Base-by-base conservation (phyloP, 2,888 invertebrate genomes). In the Drosophila koepferae region DNA sequence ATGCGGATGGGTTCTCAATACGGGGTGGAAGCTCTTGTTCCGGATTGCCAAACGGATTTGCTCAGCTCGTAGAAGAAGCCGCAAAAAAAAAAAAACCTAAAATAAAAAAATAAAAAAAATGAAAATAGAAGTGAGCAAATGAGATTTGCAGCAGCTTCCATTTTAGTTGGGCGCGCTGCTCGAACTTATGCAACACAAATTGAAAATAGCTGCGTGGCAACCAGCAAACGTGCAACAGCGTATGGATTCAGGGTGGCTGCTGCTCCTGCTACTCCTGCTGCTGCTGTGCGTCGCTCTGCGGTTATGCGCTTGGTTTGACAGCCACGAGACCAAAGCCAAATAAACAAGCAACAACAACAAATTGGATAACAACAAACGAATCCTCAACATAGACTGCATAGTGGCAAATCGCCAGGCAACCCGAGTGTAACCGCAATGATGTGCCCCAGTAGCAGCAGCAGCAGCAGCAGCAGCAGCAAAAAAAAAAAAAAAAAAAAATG, bases 301-400 rank as follows among this genome's bases (percentile, higher is more conserved):
- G 86, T 81, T 88, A 80, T 78, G 86, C 83, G 88, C 88, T 81
- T 74, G 86, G 88, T 72, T 86, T 87, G 87, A 84, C 85, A 80
- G 78, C 64, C 75, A 77, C 66, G 74, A 83, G 80, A 86, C 80
- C 84, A 86, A 74, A 71, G 82, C 79, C 68, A 83, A 82, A 82
- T 82, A 80, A 68, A 73, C 69, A 67, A 72, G 65, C 64, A 49
- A 51, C 55, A 36, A 48, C 51, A 68, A 34, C 56, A 51, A 70
- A 51, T 51, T 51, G 49, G 18, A n/a, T 55, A 62, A 62, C 65
- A 51, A 51, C 34, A 20, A 20, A 1, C 31, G 18, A 18, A 36
- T 51, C 67, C 73, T 43, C 64, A 49, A 41, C 63, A 63, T 58
- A 55, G 55, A 59, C 49, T 48, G 62, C 54, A 58, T 63, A 63